Base-by-base conservation (phyloP, 2,888 invertebrate species). In the Bhutanitis thaidina region DNA sequence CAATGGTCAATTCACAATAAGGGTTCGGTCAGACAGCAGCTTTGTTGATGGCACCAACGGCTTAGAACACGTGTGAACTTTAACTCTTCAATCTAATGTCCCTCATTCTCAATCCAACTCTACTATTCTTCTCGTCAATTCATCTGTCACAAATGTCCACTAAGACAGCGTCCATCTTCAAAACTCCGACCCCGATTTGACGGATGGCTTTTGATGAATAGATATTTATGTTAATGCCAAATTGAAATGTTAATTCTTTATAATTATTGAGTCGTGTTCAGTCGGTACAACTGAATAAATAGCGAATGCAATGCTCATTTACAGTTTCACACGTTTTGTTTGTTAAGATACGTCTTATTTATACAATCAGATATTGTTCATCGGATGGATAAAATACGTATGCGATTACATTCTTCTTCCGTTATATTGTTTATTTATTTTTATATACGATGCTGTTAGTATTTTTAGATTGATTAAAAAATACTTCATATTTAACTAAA, bases 101-200 rank as follows among this genome's bases (percentile, higher is more conserved):
- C 69, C 34, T 65, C 71, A 66, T 66, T 64, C 68, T 66, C 56
- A 53, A 64, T 62, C 54, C 62, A 62, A 69, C 66, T 67, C 61
- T 66, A 68, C 36, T 67, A 77, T 83, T 84, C 75, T 81, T 70
- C 65, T 64, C 59, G 69, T 65, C 79, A 74, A 77, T 86, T 84
- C 80, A 77, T 80, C 80, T 85, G 86, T 85, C 84, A 83, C 84
- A 85, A 87, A 87, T 80, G 78, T 74, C 68, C 71, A 66, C 65
- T 62, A 64, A 67, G 65, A 67, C 60, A 53, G 61, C 71, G 75
- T 79, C 74, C 77, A 80, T 85, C 80, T 78, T 61, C 57, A 59
- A 64, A 60, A 52, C 67, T 66, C 62, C 59, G 53, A 51, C 69
- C 65, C 62, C 56, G 56, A 61, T 66, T 64, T 86, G 89, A 87